Conservation (phyloP, 2,113 vertebrate genomes). For the Chaetodon trifascialis region DNA sequence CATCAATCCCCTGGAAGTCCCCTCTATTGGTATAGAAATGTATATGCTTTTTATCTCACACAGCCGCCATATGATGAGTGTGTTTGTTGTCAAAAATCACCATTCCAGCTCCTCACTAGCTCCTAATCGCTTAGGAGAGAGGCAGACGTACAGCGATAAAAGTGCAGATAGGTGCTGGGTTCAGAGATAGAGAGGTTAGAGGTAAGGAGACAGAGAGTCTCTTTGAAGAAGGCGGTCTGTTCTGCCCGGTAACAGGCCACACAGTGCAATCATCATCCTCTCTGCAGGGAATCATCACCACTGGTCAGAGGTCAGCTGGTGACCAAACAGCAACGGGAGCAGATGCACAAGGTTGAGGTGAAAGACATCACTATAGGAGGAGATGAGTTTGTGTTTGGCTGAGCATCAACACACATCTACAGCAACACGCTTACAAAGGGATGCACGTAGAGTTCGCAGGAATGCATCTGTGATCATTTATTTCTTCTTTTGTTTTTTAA, state of each 20-base stretch:
- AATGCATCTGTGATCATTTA: neutral
- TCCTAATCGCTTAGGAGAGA: neutral
- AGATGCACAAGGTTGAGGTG: neutral
- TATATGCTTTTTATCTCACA: constrained; percentile 20
- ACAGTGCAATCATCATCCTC: constrained; percentile 47
- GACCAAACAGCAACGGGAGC: constrained; percentile 48
- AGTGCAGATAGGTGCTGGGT: constrained; percentile 34
- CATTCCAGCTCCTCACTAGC: constrained; percentile 17
- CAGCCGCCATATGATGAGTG: neutral
- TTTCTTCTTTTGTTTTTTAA: no score
- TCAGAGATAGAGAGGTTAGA: constrained; percentile 50
- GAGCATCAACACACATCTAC: neutral
- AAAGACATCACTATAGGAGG: neutral
- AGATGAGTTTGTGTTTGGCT: neutral
- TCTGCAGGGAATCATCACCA: constrained; percentile 41
- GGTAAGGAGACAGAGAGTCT: constrained; percentile 34
- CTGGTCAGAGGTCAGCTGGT: constrained; percentile 57
- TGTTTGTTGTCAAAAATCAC: constrained; percentile 46
- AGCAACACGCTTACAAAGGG: neutral
- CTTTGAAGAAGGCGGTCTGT: constrained; percentile 58
- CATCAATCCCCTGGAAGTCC: neutral
- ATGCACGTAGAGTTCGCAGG: neutral
- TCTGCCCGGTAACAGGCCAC: constrained; percentile 64
- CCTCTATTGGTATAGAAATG: constrained; percentile 15
- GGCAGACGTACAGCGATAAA: constrained; percentile 11